phyloP scores from a whole-genome alignment of 2,888 invertebrate species.

The Rhagonycha fulva region DNA sequence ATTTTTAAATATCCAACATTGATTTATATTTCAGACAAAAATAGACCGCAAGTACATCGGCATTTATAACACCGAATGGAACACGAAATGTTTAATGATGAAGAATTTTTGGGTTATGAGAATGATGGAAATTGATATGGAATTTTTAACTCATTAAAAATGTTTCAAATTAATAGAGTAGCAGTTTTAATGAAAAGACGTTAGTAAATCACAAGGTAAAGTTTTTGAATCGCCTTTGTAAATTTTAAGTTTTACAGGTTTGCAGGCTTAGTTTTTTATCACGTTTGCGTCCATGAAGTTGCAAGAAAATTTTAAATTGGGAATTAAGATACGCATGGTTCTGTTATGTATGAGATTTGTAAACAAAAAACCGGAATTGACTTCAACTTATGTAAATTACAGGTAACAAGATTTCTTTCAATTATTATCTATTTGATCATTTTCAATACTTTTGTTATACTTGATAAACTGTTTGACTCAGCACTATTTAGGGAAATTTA shows the following conservation, averaged over 20 bases:
- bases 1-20: conserved; percentile 22
- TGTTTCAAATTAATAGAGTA: background rate
- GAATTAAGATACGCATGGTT: background rate
- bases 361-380: background rate
- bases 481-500: too few species aligned
- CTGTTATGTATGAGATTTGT: too few species aligned
- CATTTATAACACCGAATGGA: background rate
- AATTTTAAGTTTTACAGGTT: background rate
- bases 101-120: background rate
- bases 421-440: background rate
- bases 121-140: background rate
- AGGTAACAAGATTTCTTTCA: background rate
- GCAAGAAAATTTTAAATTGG: background rate
- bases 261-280: background rate
- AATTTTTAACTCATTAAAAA: background rate
- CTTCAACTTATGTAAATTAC: background rate
- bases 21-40: background rate
- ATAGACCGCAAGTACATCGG: background rate
- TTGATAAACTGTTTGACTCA: background rate
- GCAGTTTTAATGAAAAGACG: background rate
- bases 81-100: background rate
- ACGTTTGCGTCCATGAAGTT: background rate
- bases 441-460: background rate
- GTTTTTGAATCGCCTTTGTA: background rate
- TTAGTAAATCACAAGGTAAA: background rate